Percentiles rank a stretch among this genome's conserved stretches.
phyloP scores from a whole-genome alignment of 2,113 vertebrate species.

The Cyanoramphus novaezelandiae region DNA sequence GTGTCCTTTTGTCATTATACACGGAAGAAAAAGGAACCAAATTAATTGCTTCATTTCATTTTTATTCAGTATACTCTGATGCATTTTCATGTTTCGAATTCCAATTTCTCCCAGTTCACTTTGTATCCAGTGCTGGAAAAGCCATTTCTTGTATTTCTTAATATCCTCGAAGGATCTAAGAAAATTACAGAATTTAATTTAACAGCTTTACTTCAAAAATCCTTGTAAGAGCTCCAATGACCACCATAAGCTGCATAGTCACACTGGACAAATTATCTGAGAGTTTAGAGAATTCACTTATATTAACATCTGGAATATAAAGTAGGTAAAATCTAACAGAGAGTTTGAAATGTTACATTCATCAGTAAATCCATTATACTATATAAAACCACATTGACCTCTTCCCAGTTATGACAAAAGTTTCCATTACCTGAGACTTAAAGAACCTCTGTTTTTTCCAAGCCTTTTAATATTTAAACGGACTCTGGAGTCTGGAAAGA shows the following conservation, averaged over 20 bases:
- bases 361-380: constrained; percentile 53
- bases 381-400: constrained; percentile 32
- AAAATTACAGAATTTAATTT: constrained; percentile 68
- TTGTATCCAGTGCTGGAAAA: neutral
- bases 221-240: constrained; percentile 25
- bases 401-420: neutral
- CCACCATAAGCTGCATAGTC: constrained; percentile 12
- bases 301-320: constrained; percentile 66
- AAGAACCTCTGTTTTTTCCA: constrained; percentile 24
- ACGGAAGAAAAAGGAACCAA: neutral
- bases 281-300: constrained; percentile 59
- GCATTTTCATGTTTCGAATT: constrained; percentile 58
- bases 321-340: constrained; percentile 53
- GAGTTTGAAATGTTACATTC: constrained; percentile 35
- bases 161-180: constrained; percentile 35
- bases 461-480: constrained; percentile 48
- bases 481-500: constrained; percentile 20
- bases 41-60: constrained; percentile 62
- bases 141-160: constrained; percentile 47
- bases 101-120: constrained; percentile 35
- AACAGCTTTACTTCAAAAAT: constrained; percentile 60
- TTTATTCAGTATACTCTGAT: constrained; percentile 35
- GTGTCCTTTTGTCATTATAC: constrained; percentile 17
- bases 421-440: constrained; percentile 61
- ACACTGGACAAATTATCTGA: constrained; percentile 43